Percentiles rank a stretch among this genome's conserved stretches.
These are phyloP conservation scores for Drosophila antonietae DNA, from an alignment of 2,888 invertebrate species.

Conservation along the genomic window DNA sequence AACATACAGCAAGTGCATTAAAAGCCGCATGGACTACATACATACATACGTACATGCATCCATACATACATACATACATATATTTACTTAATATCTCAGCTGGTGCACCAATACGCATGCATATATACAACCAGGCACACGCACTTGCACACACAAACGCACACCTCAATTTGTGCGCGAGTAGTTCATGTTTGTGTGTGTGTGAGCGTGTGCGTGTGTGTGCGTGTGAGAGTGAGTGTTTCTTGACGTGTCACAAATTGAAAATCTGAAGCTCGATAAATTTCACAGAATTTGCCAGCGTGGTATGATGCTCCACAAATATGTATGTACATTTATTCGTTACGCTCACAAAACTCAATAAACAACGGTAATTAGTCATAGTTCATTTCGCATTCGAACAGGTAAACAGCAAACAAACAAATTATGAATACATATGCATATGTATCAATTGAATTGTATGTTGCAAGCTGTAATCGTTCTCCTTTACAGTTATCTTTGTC, in stretches of 20 bases:
- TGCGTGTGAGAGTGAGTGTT: conserved; percentile 12
- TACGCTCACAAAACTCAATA: neutral
- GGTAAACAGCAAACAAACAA: neutral
- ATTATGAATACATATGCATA: neutral
- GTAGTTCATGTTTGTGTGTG: neutral
- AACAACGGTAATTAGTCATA: neutral
- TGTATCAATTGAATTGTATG: neutral
- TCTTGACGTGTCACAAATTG: conserved; percentile 64
- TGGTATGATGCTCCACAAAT: conserved; percentile 26
- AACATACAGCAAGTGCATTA: conserved; percentile 1
- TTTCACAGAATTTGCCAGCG: conserved; percentile 39
- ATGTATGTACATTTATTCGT: neutral
- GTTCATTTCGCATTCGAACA: neutral
- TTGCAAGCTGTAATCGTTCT: neutral
- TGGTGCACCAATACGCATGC: conserved; percentile 34
- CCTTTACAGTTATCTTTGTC: neutral
- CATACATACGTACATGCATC: neutral
- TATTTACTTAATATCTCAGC: conserved; percentile 31
- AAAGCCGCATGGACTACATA: conserved; percentile 22
- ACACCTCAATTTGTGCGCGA: neutral
- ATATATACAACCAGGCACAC: conserved; percentile 1
- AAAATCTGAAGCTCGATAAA: conserved; percentile 42
- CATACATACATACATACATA: neutral
- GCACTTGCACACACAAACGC: too few relatives aligned
- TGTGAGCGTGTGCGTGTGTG: conserved; percentile 1